phyloP scores from a whole-genome alignment of 2,113 vertebrate species.

The Anser brachyrhynchus region DNA sequence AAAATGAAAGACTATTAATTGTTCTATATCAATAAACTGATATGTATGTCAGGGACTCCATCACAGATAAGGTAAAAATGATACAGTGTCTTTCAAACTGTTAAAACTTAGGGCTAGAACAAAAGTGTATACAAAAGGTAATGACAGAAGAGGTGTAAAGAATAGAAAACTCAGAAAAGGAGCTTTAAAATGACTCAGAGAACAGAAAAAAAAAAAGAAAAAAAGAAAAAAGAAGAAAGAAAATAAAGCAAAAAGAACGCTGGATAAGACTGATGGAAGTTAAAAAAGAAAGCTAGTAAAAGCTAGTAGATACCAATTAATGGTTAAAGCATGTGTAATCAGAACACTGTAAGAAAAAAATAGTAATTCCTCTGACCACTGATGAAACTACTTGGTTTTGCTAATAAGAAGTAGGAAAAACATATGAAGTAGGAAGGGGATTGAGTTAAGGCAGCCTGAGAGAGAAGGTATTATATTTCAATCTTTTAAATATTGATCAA shows the following conservation, averaged over 20 bases:
- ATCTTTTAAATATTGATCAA: not conserved
- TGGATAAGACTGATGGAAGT: not conserved
- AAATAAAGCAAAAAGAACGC: too few relatives aligned
- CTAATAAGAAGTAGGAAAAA: not conserved
- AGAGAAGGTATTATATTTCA: not conserved
- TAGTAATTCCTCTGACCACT: not conserved
- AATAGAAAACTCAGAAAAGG: not conserved
- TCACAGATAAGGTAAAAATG: not conserved
- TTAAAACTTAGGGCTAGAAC: not conserved
- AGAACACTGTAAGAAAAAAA: not conserved
- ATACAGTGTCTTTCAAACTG: not conserved
- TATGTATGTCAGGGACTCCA: not conserved
- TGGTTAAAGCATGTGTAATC: not conserved
- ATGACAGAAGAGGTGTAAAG: not conserved
- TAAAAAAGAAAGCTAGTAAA: not conserved
- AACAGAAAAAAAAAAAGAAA: not conserved
- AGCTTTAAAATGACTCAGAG: not conserved
- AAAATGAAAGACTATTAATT: not conserved
- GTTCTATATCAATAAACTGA: conserved; percentile 8
- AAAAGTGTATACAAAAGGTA: not conserved
- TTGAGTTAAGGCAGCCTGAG: not conserved
- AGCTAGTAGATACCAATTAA: not conserved
- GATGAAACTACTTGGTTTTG: not conserved
- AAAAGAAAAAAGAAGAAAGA: not conserved
- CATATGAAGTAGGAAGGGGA: not conserved